Conservation (phyloP, 1,140 invertebrate species). For the Metaphire vulgaris region DNA sequence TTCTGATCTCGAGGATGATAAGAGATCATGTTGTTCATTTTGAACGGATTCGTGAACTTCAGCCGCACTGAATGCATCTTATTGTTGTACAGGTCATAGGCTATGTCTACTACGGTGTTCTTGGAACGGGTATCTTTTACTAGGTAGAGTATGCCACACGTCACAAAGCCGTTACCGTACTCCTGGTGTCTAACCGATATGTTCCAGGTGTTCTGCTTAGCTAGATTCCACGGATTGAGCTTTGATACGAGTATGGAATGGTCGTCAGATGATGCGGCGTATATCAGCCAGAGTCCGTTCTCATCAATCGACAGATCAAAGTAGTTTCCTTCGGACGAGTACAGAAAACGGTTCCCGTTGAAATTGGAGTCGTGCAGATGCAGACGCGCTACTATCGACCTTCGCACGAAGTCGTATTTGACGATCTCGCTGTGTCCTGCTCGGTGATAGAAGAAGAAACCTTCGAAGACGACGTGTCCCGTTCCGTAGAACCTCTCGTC, state of each 20-base stretch:
- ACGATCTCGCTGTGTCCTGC: slow-evolving; percentile 56
- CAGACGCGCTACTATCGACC: slow-evolving; percentile 37
- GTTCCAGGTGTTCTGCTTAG: slow-evolving; percentile 48
- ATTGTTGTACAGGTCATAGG: slow-evolving; percentile 48
- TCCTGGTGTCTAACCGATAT: slow-evolving; percentile 42
- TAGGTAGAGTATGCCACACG: slow-evolving; percentile 50
- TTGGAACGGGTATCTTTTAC: slow-evolving; percentile 35
- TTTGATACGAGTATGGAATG: slow-evolving; percentile 62
- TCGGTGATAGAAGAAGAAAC: slow-evolving; percentile 82
- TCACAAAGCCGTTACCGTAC: slow-evolving; percentile 48
- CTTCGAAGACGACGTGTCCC: slow-evolving; percentile 80
- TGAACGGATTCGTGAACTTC: slow-evolving; percentile 81
- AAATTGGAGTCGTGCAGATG: slow-evolving; percentile 47
- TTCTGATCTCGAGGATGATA: slow-evolving; percentile 82
- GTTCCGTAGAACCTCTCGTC: slow-evolving; percentile 64
- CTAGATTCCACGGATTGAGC: slow-evolving; percentile 51
- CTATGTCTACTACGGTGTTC: slow-evolving; percentile 41
- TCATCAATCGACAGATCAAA: slow-evolving; percentile 90
- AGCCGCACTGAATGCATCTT: slow-evolving; percentile 60
- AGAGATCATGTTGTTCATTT: slow-evolving; percentile 78
- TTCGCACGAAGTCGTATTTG: slow-evolving; percentile 58
- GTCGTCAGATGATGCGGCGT: slow-evolving; percentile 49
- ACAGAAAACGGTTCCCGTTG: slow-evolving; percentile 57
- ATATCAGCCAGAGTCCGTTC: slow-evolving; percentile 64
- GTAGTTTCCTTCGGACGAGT: slow-evolving; percentile 61